Evolutionary conservation across 2,797 vertebrate genomes (phyloP), one percentile per base, ranked within the genome.

Genomic region (Eulemur mongoz): DNA sequence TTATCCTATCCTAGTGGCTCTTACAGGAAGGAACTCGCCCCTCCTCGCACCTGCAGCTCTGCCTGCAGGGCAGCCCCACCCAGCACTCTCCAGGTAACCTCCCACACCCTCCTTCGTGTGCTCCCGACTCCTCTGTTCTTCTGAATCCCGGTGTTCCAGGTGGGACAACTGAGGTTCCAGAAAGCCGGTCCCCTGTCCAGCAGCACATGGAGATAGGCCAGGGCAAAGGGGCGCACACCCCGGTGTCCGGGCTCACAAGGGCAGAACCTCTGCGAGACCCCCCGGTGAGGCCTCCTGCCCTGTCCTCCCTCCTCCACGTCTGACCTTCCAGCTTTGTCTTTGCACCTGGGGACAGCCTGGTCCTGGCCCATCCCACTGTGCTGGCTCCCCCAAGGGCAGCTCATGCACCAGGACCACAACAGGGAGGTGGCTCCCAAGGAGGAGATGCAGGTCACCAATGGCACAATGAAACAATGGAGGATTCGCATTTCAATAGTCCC

Each of bases 391-490:
- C 1, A 35, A 27, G 20, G n/a, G 20, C 45, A 27, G 40, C 61
- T n/a, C 72, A 1, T 23, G 54, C 22, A 22, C 43, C 14, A n/a
- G 25, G 85, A 70, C n/a, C 52, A 25, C 10, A 5, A 11, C 10
- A 43, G 43, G 67, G 38, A 48, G 30, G 30, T 7, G 45, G 18
- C 89, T 75, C 38, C 38, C 69, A 63, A 15, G 0, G 0, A 57
- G 93, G 67, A 43, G 87, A 94, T 5, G 52, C 48, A 73, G 43
- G 25, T 2, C 30, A 45, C 72, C 96, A 98, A 92, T 97, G 93
- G 98, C 8, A 18, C 95, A 95, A 95, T 97, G 96, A 98, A 97
- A 98, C 98, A 98, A 96, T 83, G 92, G 97, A 97, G 94, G 63
- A 91, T 95, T 97, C 91, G 0, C 97, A 96, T 98, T 97, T 98